Base-by-base conservation (phyloP, 2,797 vertebrate species). In the Catharus ustulatus region DNA sequence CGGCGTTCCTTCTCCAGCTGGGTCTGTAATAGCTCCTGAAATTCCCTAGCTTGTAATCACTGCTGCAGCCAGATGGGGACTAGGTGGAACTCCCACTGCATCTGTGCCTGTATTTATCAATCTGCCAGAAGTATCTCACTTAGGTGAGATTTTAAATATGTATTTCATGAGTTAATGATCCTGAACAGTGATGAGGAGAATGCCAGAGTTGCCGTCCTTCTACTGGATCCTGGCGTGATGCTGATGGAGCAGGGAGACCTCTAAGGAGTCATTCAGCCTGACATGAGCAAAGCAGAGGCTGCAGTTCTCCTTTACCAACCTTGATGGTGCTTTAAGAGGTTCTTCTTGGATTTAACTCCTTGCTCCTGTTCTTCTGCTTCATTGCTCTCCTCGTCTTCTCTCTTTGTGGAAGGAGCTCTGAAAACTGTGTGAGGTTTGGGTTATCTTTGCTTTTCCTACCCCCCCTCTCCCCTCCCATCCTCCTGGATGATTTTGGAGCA, bases 31-130 rank as follows among this genome's bases (percentile, higher is more conserved):
- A 91, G 79, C 68, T 94, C 64, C 87, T 2, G 22, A 80, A 87
- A 94, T 92, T 81, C 75, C 83, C 85, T 57, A 36, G 94, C 46
- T 87, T 51, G 57, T 51, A 34, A 42, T 87, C 64, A 6, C 59
- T 71, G 84, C 91, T 58, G 78, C 61, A 83, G 91, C 84, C 93
- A 80, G 78, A 91, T 82, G 89, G 95, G 91, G 78, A 77, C 78
- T 66, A 20, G 84, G 75, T 85, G 84, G 67, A 45, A 79, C 68
- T 92, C 89, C 63, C 72, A 2, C 27, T 51, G 89, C 84, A 77
- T 69, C 86, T 84, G 84, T 38, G 76, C 66, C 49, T 57, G 80
- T 62, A 42, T 88, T 64, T 71, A 51, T 64, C 72, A 67, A 71
- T 63, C 46, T 84, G 86, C 71, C 75, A 43, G 67, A 34, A 94